Conservation (phyloP, 2,888 invertebrate species). For the Teleiodes luculella region DNA sequence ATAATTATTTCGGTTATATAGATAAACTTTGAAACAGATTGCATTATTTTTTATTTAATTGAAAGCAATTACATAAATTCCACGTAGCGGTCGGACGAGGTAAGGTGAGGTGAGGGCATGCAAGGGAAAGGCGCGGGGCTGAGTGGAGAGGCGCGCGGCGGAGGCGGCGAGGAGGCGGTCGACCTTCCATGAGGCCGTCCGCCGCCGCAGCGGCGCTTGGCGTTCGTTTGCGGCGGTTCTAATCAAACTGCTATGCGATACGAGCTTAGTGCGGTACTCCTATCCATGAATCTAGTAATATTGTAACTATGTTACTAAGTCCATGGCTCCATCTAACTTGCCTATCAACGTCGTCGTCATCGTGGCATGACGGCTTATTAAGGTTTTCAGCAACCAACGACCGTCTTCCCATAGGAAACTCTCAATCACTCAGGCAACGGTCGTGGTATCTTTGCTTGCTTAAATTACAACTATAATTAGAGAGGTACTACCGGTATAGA, state of each 20-base stretch:
- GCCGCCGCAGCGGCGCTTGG: slow-evolving; percentile 41
- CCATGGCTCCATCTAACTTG: too few relatives aligned
- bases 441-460: not conserved
- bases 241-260: not conserved
- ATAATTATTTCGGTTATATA: not conserved
- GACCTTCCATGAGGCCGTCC: slow-evolving; percentile 76
- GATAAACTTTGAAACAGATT: slow-evolving; percentile 9
- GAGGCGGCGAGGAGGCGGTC: slow-evolving; percentile 50
- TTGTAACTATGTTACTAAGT: too few relatives aligned
- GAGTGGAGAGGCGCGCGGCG: slow-evolving; percentile 28
- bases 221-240: slow-evolving; percentile 9
- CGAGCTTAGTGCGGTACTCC: slow-evolving; percentile 38
- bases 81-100: slow-evolving; percentile 60
- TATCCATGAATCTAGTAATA: too few relatives aligned
- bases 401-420: slow-evolving; percentile 22
- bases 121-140: slow-evolving; percentile 31
- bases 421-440: slow-evolving; percentile 20
- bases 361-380: slow-evolving; percentile 16
- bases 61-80: slow-evolving; percentile 74
- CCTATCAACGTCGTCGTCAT: slow-evolving; percentile 16
- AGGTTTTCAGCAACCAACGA: slow-evolving; percentile 13
- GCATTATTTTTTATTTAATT: slow-evolving; percentile 63
- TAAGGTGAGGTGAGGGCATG: slow-evolving; percentile 25
- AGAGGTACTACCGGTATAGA: too few relatives aligned
- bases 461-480: not conserved